These are phyloP conservation scores for Scomberomorus guttatus DNA, from an alignment of 2,797 vertebrate species.

Conservation along the genomic window DNA sequence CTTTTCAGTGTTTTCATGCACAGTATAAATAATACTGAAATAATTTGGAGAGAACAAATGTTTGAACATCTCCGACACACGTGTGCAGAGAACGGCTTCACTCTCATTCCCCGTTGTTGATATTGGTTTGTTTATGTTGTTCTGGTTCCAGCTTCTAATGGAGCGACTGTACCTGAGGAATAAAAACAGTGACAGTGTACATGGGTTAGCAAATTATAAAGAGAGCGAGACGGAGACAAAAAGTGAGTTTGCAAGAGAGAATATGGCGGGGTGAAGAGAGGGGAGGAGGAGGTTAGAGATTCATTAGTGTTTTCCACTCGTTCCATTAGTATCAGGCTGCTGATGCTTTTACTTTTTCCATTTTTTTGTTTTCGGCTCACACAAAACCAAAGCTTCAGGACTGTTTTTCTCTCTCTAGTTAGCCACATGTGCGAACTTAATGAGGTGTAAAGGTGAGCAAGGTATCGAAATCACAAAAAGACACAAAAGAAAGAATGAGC, in stretches of 20 bases:
- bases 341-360: slow-evolving; percentile 54
- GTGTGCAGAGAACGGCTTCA: background rate
- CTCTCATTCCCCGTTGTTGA: background rate
- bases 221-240: slow-evolving; percentile 21
- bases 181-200: slow-evolving; percentile 44
- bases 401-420: slow-evolving; percentile 58
- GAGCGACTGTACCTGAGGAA: slow-evolving; percentile 20
- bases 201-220: slow-evolving; percentile 41
- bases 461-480: slow-evolving; percentile 60
- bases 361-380: slow-evolving; percentile 49
- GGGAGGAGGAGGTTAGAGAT: slow-evolving; percentile 47
- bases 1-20: background rate
- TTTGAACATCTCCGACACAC: background rate
- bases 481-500: slow-evolving; percentile 44
- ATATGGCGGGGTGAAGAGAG: slow-evolving; percentile 31
- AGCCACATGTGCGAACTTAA: slow-evolving; percentile 51
- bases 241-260: slow-evolving; percentile 24
- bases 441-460: slow-evolving; percentile 64
- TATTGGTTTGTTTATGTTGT: slow-evolving; percentile 41
- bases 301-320: slow-evolving; percentile 66
- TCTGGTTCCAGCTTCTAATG: slow-evolving; percentile 54
- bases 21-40: background rate
- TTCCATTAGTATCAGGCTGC: slow-evolving; percentile 59
- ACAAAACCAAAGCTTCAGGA: slow-evolving; percentile 39
- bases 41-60: background rate